Percentiles rank a stretch among this genome's conserved stretches.
These are phyloP conservation scores for Folsomia manolachei DNA, from an alignment of 2,888 invertebrate genomes.

Conservation along the genomic window DNA sequence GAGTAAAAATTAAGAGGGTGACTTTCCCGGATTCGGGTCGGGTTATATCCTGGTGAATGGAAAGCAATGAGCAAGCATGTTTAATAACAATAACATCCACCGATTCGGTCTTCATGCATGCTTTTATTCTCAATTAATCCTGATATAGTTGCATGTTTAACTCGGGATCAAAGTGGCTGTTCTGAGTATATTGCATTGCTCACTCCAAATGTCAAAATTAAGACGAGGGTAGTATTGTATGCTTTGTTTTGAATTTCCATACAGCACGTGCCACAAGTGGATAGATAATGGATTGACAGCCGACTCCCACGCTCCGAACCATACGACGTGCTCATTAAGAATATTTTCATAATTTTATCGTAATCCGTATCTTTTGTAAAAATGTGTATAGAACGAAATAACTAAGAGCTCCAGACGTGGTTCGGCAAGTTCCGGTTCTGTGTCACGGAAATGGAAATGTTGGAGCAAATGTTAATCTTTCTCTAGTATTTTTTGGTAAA, in stretches of 20 bases:
- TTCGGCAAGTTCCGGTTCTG: too few species aligned
- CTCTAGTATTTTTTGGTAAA: too few species aligned
- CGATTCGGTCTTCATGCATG: background rate
- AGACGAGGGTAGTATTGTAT: background rate
- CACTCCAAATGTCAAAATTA: slow-evolving; percentile 15
- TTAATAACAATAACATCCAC: background rate
- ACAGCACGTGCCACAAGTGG: slow-evolving; percentile 18
- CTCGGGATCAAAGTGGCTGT: slow-evolving; percentile 5
- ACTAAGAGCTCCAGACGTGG: too few species aligned
- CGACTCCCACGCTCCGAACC: slow-evolving; percentile 13
- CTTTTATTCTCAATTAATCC: background rate
- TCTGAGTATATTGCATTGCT: slow-evolving; percentile 4
- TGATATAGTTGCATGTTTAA: slow-evolving; percentile 1
- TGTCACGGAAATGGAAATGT: too few species aligned
- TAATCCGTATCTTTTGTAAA: background rate
- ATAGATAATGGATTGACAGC: slow-evolving; percentile 6
- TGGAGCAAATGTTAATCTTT: too few species aligned
- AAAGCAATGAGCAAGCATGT: background rate
- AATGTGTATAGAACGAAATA: too few species aligned
- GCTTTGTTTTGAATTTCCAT: slow-evolving; percentile 9
- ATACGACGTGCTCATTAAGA: slow-evolving; percentile 8
- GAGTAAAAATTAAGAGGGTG: too few species aligned
- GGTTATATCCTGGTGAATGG: too few species aligned
- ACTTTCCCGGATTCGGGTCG: too few species aligned
- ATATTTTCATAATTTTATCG: slow-evolving; percentile 4